Base-by-base conservation (phyloP, 2,113 vertebrate genomes). In the Rhinopomastus cyanomelas region DNA sequence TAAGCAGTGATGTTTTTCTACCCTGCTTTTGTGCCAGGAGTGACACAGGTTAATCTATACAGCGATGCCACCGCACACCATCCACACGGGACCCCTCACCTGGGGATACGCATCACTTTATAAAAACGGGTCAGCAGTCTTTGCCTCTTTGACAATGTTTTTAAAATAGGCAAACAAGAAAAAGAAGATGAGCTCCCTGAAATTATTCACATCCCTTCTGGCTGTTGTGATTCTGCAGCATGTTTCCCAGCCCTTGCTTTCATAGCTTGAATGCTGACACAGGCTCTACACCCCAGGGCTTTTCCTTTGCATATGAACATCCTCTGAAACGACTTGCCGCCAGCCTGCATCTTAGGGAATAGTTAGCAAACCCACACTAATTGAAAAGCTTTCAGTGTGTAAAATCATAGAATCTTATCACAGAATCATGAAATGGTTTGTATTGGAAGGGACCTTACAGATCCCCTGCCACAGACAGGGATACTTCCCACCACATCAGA, bases 31-130 rank as follows among this genome's bases (percentile, higher is more conserved):
- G 42, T 62, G 23, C 48, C 5, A 3, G 61, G 59, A 72, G n/a
- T 44, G 19, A 67, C 25, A 8, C 29, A 36, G 30, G 19, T 72
- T 77, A 71, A 66, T 29, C 30, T 34, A 23, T 39, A 51, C 22
- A 42, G 32, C 0, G 3, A 55, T n/a, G 59, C 51, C 16, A 21
- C 57, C 30, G 32, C 29, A 18, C 1, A 0, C n/a, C 39, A 16
- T 26, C 52, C 1, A 1, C 32, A 32, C 25, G 1, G 1, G 57
- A 37, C 10, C 10, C 17, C 17, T 67, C 27, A 48, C 23, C 12
- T 26, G 51, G 48, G 32, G 79, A 64, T 15, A 8, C 2, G 2
- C 15, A 23, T 49, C 3, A 2, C 27, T 44, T 74, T n/a, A 75
- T 27, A 66, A 69, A 80, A 56, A 25, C 57, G 80, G 23, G 51